Conservation (phyloP, 2,797 vertebrate genomes). For the Spinus olivaceus region DNA sequence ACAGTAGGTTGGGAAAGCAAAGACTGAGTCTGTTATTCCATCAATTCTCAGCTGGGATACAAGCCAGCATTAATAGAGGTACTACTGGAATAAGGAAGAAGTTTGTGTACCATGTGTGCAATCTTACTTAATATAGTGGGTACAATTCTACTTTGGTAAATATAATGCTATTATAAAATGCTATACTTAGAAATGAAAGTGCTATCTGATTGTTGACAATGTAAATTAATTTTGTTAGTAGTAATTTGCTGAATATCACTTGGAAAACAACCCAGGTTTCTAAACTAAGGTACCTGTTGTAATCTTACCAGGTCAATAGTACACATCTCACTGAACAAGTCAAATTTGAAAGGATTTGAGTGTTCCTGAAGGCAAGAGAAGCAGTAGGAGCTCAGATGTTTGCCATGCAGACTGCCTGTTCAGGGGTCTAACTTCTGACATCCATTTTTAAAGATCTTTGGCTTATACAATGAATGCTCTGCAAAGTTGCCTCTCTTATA, state of each 20-base stretch:
- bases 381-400: neutral
- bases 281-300: neutral
- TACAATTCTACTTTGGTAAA: neutral
- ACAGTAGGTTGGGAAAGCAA: neutral
- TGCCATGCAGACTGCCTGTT: neutral
- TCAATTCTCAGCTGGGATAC: neutral
- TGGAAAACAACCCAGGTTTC: neutral
- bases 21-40: neutral
- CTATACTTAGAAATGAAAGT: neutral
- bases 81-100: neutral
- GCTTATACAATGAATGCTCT: neutral
- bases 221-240: neutral
- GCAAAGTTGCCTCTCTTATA: neutral
- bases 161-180: neutral
- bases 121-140: neutral
- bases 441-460: neutral
- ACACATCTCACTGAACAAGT: neutral
- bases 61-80: neutral
- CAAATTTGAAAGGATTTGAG: neutral
- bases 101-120: neutral
- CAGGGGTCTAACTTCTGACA: neutral
- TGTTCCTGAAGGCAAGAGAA: neutral
- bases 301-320: neutral
- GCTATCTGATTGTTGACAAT: neutral
- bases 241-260: neutral